phyloP scores from a whole-genome alignment of 1,140 invertebrate species.

The Anastrepha obliqua region DNA sequence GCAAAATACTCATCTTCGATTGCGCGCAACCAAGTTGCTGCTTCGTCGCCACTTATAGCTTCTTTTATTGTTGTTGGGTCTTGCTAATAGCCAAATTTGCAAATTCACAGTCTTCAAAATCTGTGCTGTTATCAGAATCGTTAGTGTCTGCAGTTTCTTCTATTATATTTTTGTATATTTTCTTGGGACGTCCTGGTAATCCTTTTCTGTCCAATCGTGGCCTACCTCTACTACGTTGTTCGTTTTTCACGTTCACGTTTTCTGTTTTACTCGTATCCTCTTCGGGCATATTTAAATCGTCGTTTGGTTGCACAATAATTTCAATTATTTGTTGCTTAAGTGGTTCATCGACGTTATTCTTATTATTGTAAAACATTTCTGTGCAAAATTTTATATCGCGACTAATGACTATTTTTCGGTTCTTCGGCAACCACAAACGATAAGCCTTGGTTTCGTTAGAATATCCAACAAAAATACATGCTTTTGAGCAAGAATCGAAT shows the following conservation, averaged over 20 bases:
- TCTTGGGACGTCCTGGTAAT: not conserved
- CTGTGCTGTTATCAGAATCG: not conserved
- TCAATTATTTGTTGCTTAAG: not conserved
- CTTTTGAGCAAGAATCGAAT: slow-evolving; percentile 42
- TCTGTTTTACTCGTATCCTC: not conserved
- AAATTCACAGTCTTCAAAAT: slow-evolving; percentile 33
- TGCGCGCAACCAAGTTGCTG: slow-evolving; percentile 61
- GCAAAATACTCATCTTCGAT: slow-evolving; percentile 67
- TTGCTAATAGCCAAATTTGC: not conserved
- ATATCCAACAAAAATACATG: slow-evolving; percentile 54
- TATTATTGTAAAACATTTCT: not conserved
- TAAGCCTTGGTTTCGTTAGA: slow-evolving; percentile 47
- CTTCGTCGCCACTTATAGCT: not conserved
- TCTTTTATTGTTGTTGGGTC: not conserved
- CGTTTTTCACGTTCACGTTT: not conserved
- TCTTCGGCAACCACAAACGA: slow-evolving; percentile 58
- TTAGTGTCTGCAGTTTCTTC: not conserved
- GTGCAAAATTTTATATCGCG: slow-evolving; percentile 57
- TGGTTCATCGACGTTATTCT: not conserved
- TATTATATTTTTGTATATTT: not conserved
- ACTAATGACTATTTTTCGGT: slow-evolving; percentile 61
- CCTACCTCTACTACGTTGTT: slow-evolving; percentile 20
- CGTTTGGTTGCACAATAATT: not conserved
- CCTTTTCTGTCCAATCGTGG: not conserved
- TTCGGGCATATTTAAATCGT: not conserved